These are phyloP conservation scores for Chondrosia reniformis DNA, from an alignment of 37 sponge, comb jelly and placozoan genomes.

Conservation along the genomic window DNA sequence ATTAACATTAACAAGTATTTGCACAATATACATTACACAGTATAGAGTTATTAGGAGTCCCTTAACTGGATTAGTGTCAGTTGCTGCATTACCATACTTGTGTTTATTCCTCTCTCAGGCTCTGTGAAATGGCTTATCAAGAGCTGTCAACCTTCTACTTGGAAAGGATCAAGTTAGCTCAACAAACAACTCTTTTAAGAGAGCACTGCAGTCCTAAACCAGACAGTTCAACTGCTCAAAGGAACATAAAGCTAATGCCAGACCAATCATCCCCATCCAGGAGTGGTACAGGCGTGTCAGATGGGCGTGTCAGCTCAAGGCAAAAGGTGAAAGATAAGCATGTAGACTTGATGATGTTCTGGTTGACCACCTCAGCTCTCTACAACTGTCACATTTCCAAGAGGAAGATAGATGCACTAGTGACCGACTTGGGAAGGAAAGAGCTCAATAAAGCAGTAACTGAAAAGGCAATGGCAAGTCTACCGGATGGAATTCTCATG, in stretches of 20 bases:
- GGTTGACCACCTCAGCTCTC: not conserved
- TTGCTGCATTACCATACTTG: not conserved
- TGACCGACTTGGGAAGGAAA: not conserved
- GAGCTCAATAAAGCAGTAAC: not conserved
- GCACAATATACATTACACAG: no score
- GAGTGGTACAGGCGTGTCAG: not conserved
- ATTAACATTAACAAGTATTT: no score
- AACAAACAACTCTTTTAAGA: no score
- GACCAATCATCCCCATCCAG: not conserved
- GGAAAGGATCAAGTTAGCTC: no score
- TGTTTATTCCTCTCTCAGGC: no score
- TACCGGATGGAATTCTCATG: slow-evolving; percentile 8
- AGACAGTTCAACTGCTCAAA: no score
- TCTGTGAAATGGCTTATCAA: not conserved
- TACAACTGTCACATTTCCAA: not conserved
- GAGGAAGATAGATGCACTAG: not conserved
- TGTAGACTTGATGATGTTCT: not conserved
- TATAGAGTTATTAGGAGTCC: no score
- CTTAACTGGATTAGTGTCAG: not conserved
- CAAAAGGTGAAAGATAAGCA: slow-evolving; percentile 4
- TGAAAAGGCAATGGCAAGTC: not conserved
- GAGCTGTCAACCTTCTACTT: not conserved
- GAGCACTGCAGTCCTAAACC: no score
- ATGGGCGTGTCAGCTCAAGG: not conserved
- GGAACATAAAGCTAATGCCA: no score